Percentiles rank a stretch among this genome's conserved stretches.
Conservation (phyloP, 2,888 invertebrate genomes). For the Hyposoter didymator region DNA sequence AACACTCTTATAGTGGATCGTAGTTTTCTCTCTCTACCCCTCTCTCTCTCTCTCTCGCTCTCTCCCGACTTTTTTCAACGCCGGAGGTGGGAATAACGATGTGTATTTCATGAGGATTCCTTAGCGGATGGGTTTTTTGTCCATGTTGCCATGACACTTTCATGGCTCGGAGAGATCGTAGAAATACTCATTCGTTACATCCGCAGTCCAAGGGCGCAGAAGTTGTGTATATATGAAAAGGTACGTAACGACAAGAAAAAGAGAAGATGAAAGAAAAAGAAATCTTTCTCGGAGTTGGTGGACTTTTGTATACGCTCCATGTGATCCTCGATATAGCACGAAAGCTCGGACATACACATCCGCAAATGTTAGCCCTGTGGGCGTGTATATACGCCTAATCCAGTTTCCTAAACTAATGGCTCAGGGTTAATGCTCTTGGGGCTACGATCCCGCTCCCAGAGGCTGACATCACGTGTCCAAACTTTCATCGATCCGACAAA, state of each 20-base stretch:
- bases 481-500: slow-evolving; percentile 60
- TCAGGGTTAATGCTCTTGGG: slow-evolving; percentile 53
- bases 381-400: slow-evolving; percentile 54
- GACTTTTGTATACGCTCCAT: slow-evolving; percentile 24
- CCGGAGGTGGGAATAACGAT: slow-evolving; percentile 40
- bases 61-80: slow-evolving; percentile 14
- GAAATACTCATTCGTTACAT: slow-evolving; percentile 29
- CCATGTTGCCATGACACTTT: slow-evolving; percentile 37
- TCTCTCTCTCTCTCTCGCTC: not conserved
- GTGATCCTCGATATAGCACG: slow-evolving; percentile 10
- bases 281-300: slow-evolving; percentile 30
- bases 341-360: slow-evolving; percentile 18
- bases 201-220: not conserved
- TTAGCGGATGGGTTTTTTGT: slow-evolving; percentile 45
- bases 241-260: not conserved
- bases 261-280: slow-evolving; percentile 15
- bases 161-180: slow-evolving; percentile 47
- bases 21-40: slow-evolving; percentile 4
- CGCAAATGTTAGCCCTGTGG: slow-evolving; percentile 16
- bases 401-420: slow-evolving; percentile 59
- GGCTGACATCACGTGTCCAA: slow-evolving; percentile 52
- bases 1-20: slow-evolving; percentile 6
- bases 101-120: slow-evolving; percentile 52
- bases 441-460: slow-evolving; percentile 34
- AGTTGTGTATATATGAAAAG: slow-evolving; percentile 15